Base-by-base conservation (phyloP, 2,888 invertebrate species). In the Lithophane socia region DNA sequence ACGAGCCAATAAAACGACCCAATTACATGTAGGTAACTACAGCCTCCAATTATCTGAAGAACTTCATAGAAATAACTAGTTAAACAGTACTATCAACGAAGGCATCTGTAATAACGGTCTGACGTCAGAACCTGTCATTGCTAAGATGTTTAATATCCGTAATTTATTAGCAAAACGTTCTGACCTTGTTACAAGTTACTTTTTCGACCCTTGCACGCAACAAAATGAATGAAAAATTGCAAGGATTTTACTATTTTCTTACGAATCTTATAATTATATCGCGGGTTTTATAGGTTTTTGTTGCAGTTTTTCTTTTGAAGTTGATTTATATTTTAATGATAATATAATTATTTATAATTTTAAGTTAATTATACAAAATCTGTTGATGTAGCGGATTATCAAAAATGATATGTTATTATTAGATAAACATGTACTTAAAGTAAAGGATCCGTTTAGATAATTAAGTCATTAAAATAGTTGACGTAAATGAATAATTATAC, bases 121-220 rank as follows among this genome's bases (percentile, higher is more conserved):
- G 82, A 87, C 80, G 78, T 83, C 74, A 79, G n/a, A 65, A 9
- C 24, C 73, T 52, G 73, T 64, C 77, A 74, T 65, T 44, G 44
- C 56, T 58, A 52, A 56, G 56, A 60, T 42, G 47, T 82, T 64
- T 79, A 79, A 82, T 86, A 82, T 75, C 49, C 60, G 74, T 82
- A 52, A 83, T 84, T 88, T 85, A 87, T 87, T 77, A 85, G 85
- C 81, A 79, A 81, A 87, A 69, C 73, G 81, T 24, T 87, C 9
- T 73, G 58, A 85, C 88, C 88, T 88, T 88, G 83, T 42, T 10
- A 56, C 42, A 16, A 65, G 72, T 78, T 80, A 69, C 37, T 72
- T 69, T 84, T 86, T 86, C 56, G 71, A 81, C 65, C 80, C 84
- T 49, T 29, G 73, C 87, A 83, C 81, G 80, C 87, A 72, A 88